These are phyloP conservation scores for Myotis daubentonii DNA, from an alignment of 2,797 vertebrate species.

Conservation along the genomic window DNA sequence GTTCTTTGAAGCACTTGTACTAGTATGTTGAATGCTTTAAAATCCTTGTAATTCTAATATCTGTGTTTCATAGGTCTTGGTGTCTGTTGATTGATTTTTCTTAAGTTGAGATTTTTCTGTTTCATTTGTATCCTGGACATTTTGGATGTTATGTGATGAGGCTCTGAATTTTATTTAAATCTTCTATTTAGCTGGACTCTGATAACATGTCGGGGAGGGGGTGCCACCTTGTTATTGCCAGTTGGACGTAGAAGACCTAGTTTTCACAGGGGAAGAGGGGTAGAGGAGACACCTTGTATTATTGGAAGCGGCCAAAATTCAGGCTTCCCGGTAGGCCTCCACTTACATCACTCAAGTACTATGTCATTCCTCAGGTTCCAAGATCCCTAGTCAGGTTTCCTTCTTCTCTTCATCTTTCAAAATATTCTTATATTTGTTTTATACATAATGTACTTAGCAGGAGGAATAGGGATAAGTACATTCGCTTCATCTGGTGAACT, in stretches of 20 bases:
- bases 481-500: neutral
- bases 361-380: neutral
- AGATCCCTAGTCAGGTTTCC: neutral
- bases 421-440: conserved; percentile 22
- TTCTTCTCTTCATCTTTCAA: neutral
- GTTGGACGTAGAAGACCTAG: neutral
- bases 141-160: neutral
- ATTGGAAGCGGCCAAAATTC: neutral
- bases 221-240: neutral
- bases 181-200: neutral
- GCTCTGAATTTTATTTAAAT: conserved; percentile 35
- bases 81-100: neutral
- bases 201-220: neutral
- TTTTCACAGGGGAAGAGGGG: neutral
- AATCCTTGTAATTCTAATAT: conserved; percentile 7
- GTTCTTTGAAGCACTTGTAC: conserved; percentile 47
- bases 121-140: conserved; percentile 15
- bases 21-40: conserved; percentile 51
- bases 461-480: neutral
- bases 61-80: neutral
- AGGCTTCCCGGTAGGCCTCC: neutral
- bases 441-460: neutral
- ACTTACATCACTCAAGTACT: neutral
- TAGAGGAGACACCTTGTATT: neutral
- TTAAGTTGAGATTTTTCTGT: conserved; percentile 36